Evolutionary conservation across 2,888 invertebrate species (phyloP), one percentile per base, ranked within the genome.

Genomic region (Cheilosia variabilis): DNA sequence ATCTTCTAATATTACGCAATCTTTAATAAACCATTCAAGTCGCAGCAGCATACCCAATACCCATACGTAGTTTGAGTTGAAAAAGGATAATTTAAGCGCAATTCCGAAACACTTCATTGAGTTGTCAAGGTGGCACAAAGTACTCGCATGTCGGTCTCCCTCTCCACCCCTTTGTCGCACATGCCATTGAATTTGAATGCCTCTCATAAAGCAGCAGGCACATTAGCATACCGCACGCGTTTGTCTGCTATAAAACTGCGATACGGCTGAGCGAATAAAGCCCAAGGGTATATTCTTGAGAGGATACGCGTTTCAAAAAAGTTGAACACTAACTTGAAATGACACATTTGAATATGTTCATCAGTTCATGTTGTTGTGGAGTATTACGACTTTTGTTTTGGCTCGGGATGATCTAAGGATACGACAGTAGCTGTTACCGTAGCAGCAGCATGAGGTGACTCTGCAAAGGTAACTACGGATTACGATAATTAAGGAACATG

Each of bases 311-410:
- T 77, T 62, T 27, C 53, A 27, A 45, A 6, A 65, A 57, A 65
- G 73, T 75, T 65, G 34, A 17, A 50, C 75, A 27, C 55, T 27
- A 27, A 63, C 73, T 73, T 55, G 31, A 72, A 72, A 65, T 58
- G 66, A 55, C 17, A 37, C 69, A 68, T 53, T 50, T 52, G 19
- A n/a, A 50, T 60, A 62, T 34, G 69, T 55, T 77, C 27, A 27
- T 27, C 27, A 27, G 27, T 27, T 27, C 31, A 62, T 34, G 69
- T 62, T 77, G 37, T 55, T 43, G 45, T 24, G 13, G n/a, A 68
- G 69, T 13, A 50, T 55, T 37, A 68, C 15, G 24, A 17, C 41
- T 27, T 47, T 43, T 66, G 31, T 55, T 13, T 24, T 1, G n/a
- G 53, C 4, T 47, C n/a, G 1, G n/a, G 17, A 37, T 37, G 37